Conservation (phyloP, 2,888 invertebrate genomes). For the Acrobeloides nanus region DNA sequence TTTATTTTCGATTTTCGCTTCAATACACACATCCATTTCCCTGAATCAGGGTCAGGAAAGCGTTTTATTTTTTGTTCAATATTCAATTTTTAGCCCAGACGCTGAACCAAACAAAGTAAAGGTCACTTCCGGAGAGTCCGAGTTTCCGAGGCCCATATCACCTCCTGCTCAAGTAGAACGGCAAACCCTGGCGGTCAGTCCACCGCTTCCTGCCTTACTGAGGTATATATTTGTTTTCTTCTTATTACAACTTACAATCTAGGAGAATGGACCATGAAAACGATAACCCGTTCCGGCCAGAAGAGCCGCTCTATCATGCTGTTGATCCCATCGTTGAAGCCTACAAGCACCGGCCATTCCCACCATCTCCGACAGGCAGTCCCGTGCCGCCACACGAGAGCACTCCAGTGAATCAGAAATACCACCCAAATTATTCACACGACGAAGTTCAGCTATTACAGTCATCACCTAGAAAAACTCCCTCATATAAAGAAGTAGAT, state of each 20-base stretch:
- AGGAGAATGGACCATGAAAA: constrained; percentile 47
- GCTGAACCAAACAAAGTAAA: constrained; percentile 28
- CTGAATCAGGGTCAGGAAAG: too few relatives aligned
- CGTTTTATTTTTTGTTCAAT: too few relatives aligned
- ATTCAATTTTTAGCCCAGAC: constrained; percentile 19
- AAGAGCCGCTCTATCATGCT: constrained; percentile 42
- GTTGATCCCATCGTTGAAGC: constrained; percentile 53
- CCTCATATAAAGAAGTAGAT: constrained; percentile 8
- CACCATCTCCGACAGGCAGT: constrained; percentile 28
- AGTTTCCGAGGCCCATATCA: constrained; percentile 33
- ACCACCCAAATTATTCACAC: constrained; percentile 3
- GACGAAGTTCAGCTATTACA: background rate
- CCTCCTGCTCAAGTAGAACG: constrained; percentile 27
- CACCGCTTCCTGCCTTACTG: constrained; percentile 28
- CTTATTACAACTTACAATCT: constrained; percentile 10
- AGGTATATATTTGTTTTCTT: constrained; percentile 16
- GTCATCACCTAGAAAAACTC: constrained; percentile 7
- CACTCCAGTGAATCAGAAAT: background rate
- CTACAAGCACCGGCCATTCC: constrained; percentile 46
- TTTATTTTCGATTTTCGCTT: too few relatives aligned
- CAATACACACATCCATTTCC: too few relatives aligned
- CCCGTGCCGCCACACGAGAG: constrained; percentile 20
- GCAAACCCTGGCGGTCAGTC: constrained; percentile 15
- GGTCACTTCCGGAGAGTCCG: constrained; percentile 26
- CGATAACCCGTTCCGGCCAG: constrained; percentile 53